Percentiles rank a stretch among this genome's conserved stretches.
Evolutionary conservation across 2,888 invertebrate species (phyloP).

Genomic region (Dione juno): DNA sequence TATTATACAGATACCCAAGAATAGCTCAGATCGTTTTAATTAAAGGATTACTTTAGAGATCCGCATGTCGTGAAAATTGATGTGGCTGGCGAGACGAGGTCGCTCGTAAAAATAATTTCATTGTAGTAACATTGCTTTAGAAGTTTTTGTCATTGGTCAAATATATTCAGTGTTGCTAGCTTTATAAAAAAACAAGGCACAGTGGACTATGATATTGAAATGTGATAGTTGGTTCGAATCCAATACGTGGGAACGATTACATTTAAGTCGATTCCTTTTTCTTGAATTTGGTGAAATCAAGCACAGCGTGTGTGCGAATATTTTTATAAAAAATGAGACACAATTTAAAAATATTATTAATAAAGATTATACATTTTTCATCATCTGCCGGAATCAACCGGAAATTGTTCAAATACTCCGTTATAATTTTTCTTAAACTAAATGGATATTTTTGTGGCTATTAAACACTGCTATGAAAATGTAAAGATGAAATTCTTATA

Average conservation of each 20-base stretch:
- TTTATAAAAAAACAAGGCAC: too few species aligned
- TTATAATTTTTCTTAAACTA: conserved; percentile 1
- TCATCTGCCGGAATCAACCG: background rate
- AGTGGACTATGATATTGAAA: too few species aligned
- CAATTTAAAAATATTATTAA: background rate
- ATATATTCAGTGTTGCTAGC: background rate
- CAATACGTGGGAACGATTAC: too few species aligned
- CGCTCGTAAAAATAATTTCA: conserved; percentile 38
- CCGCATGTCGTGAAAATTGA: conserved; percentile 30
- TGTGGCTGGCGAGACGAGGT: conserved; percentile 31
- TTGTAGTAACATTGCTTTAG: conserved; percentile 26
- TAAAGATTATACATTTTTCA: background rate
- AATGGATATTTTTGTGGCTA: background rate
- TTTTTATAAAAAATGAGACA: background rate
- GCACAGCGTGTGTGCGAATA: too few species aligned
- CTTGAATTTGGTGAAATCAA: too few species aligned
- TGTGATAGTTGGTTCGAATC: too few species aligned
- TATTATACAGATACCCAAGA: conserved; percentile 10
- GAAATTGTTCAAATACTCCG: background rate
- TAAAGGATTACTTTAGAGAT: conserved; percentile 35
- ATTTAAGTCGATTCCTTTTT: too few species aligned
- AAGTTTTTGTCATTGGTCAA: background rate
- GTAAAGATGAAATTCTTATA: background rate
- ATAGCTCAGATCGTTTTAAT: conserved; percentile 33
- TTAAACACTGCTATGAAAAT: background rate